Conservation (phyloP, 2,888 invertebrate genomes). For the Lasioglossum figueresi region DNA sequence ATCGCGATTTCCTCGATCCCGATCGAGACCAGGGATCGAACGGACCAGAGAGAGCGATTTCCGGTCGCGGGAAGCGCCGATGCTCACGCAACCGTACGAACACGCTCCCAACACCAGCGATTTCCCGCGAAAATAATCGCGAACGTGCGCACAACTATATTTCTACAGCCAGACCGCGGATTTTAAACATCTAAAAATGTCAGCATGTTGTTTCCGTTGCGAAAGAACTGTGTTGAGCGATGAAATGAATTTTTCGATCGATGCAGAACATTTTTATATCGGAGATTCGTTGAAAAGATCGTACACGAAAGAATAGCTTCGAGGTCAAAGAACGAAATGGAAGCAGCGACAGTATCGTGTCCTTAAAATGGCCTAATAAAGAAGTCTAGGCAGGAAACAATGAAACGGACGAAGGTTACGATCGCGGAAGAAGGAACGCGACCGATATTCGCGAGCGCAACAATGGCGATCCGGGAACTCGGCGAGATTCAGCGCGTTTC, state of each 20-base stretch:
- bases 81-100: neutral
- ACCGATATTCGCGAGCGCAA: neutral
- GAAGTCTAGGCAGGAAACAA: neutral
- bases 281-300: no score
- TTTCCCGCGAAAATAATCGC: neutral
- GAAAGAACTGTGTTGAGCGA: no score
- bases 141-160: neutral
- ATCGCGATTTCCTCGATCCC: neutral
- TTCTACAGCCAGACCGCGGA: neutral
- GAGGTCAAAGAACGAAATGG: neutral
- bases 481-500: constrained; percentile 25
- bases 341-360: neutral
- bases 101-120: neutral
- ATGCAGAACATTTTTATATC: no score
- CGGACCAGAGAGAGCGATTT: neutral
- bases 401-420: neutral
- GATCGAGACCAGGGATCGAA: neutral
- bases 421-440: neutral
- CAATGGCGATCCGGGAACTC: neutral
- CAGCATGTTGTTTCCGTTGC: no score
- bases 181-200: neutral
- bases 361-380: neutral
- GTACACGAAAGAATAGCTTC: neutral
- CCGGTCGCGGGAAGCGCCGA: neutral
- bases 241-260: no score